phyloP scores from a whole-genome alignment of 2,113 vertebrate species.

The Fregetta grallaria region DNA sequence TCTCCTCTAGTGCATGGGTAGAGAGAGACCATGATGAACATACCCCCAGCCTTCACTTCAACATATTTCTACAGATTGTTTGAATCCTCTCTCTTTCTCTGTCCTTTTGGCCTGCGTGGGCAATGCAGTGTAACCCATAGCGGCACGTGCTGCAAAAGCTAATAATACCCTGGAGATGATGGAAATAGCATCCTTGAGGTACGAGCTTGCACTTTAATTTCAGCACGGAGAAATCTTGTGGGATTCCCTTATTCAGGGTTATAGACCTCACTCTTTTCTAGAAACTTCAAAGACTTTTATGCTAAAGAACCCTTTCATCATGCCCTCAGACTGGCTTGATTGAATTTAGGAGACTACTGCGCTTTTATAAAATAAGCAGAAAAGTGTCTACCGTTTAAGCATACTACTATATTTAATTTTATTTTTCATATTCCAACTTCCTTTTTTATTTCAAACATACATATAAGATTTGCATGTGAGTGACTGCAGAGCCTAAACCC shows the following conservation, averaged over 20 bases:
- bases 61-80: neutral
- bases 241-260: slow-evolving; percentile 54
- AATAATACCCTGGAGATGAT: slow-evolving; percentile 43
- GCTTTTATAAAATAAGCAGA: slow-evolving; percentile 11
- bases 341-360: slow-evolving; percentile 23
- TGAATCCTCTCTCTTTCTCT: neutral
- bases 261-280: slow-evolving; percentile 39
- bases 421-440: neutral
- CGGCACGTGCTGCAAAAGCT: slow-evolving; percentile 15
- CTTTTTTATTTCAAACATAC: neutral
- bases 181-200: slow-evolving; percentile 51
- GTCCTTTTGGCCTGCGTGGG: slow-evolving; percentile 38
- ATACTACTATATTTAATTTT: neutral
- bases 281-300: slow-evolving; percentile 61
- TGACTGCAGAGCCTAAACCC: neutral
- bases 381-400: neutral
- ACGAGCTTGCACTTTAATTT: slow-evolving; percentile 48
- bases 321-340: slow-evolving; percentile 37
- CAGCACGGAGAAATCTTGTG: slow-evolving; percentile 46
- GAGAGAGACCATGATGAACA: neutral
- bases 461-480: neutral
- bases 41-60: neutral
- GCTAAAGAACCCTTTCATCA: slow-evolving; percentile 50
- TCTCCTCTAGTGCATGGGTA: neutral
- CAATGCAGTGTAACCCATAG: neutral